Base-by-base conservation (phyloP, 2,113 vertebrate genomes). In the Oryzias melastigma region DNA sequence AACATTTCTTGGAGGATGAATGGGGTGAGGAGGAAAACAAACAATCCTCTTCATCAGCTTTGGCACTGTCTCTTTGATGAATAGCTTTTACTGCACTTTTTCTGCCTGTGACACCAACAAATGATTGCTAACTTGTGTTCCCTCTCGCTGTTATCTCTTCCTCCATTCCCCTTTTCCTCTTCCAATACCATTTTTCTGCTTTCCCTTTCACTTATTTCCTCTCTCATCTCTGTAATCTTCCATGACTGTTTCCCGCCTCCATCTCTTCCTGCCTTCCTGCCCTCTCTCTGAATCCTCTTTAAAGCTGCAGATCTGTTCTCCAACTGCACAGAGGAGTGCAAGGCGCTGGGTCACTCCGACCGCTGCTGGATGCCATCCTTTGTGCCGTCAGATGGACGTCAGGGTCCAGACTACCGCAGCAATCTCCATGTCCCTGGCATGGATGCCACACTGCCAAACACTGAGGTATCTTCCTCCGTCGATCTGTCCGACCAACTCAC, bases 281-380 rank as follows among this genome's bases (percentile, higher is more conserved):
- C 5, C 53, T 40, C 18, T 14, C 5, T 41, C 1, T 62, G 42
- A 40, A 14, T 58, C 25, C 22, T 48, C 43, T 68, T 53, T 43
- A 4, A 73, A 98, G 95, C 94, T 58, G 91, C 95, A 75, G 96
- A 98, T 87, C 93, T 99, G 77, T 99, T 99, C 90, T 99, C 97
- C 85, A 99, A 99, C 85, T 99, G 97, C 90, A 99, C 97, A 0
- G 96, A 98, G 85, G 97, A 99, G 85, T 99, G 97, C 88, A 99
- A 99, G 90, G 97, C 96, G 22, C 91, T 99, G 82, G 97, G 97
- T 80, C 97, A 99, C 91, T 99, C 97, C 0, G 97, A 99, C 88
- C 93, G 97, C 85, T 99, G 97, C 91, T 99, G 97, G 97, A 99
- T 99, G 97, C 97, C 97, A 59, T 95, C 97, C 71, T 99, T 99